Conservation (phyloP, 92 coral and sea anemone genomes). For the Umimayanthus chanpuru region DNA sequence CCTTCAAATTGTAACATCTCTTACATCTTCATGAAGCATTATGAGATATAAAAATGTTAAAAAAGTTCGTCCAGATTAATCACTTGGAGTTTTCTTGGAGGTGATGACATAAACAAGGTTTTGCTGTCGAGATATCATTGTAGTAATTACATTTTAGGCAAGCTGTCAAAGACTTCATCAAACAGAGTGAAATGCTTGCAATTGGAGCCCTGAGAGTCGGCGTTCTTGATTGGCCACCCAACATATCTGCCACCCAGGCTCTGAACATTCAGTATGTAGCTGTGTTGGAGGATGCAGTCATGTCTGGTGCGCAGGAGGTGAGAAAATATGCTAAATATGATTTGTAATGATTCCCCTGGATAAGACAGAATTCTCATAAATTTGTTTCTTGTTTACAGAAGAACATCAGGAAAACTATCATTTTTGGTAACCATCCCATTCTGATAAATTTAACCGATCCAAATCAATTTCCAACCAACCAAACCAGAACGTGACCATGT, state of each 20-base stretch:
- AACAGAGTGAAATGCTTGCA: constrained; percentile 65
- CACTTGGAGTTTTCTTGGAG: neutral
- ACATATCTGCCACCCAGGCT: constrained; percentile 62
- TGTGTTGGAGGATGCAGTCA: constrained; percentile 56
- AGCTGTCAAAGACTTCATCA: constrained; percentile 79
- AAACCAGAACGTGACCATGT: too few relatives aligned
- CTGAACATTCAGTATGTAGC: constrained; percentile 78
- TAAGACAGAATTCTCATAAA: neutral
- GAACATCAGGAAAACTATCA: too few relatives aligned
- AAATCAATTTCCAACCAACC: too few relatives aligned
- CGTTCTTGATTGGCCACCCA: constrained; percentile 81
- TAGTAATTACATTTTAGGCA: constrained; percentile 53
- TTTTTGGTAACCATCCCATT: too few relatives aligned
- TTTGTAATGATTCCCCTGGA: neutral
- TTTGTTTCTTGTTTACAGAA: too few relatives aligned
- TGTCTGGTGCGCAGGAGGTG: constrained; percentile 62
- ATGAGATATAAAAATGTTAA: neutral
- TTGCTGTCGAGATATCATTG: neutral
- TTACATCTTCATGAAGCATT: neutral
- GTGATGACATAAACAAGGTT: neutral
- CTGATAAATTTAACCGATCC: too few relatives aligned
- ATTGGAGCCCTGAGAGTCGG: constrained; percentile 79
- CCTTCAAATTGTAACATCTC: neutral
- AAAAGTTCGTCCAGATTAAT: neutral
- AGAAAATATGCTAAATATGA: neutral